Base-by-base conservation (phyloP, 92 coral and sea anemone genomes). In the Phenganax marumi region DNA sequence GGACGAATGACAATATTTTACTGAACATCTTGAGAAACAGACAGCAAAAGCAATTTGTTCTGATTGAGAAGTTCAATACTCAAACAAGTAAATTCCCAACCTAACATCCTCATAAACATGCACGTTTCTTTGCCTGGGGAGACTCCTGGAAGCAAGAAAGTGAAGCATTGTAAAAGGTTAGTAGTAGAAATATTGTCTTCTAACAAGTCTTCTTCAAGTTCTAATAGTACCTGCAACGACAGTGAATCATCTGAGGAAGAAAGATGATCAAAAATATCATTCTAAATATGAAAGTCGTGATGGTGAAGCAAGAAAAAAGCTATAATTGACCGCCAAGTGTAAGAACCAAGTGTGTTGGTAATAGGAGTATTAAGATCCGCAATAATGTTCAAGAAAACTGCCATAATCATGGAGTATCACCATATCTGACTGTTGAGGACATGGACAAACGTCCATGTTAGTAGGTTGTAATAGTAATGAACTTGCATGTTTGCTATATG, bases 1-100 rank as follows among this genome's bases (percentile, higher is more conserved):
- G 50, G 25, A 66, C 72, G 72, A 66, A 66, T 23, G 72, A 8
- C 16, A 66, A 10, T 66, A 25, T 25, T 66, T 66, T 66, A 66
- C 50, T 11, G 49, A 25, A 39, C 50, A 23, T 25, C 16, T 66
- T 6, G 68, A 62, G 68, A 18, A 62, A 18, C 68, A 62, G 43
- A 18, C 68, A 62, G 43, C 68, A 62, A 62, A 17, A 16, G 1
- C 1, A 18, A 6, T 1, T 16, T 19, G 4, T 12, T 62, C 33
- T 8, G 8, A 19, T 8, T 62, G 68, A 62, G 2, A 62, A 19
- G 10, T 62, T 62, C 18, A 26, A 62, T 26, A 39, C 0, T 58
- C 65, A 23, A 19, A 19, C 65, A 12, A 58, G 16, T 58, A 58
- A 58, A 6, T 58, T 58, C 65, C 16, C 19, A 58, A 58, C 21